Percentiles rank a stretch among this genome's conserved stretches.
These are phyloP conservation scores for Microcebus tavaratra DNA, from an alignment of 2,113 vertebrate genomes.

Conservation along the genomic window DNA sequence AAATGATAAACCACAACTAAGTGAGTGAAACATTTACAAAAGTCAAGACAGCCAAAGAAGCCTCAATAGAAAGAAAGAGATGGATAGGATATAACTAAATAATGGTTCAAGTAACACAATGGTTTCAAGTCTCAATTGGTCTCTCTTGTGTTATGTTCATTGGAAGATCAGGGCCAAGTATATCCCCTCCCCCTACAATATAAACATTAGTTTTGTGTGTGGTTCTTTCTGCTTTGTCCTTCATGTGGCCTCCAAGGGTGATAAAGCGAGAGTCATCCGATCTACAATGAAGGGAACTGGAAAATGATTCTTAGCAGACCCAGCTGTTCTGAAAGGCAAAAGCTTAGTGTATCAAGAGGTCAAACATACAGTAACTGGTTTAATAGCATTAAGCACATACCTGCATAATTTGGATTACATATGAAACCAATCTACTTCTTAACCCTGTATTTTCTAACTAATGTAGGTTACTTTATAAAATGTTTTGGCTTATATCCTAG, in stretches of 20 bases:
- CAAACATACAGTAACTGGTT: conserved; percentile 63
- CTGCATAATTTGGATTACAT: background rate
- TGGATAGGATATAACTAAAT: conserved; percentile 31
- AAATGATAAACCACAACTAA: conserved; percentile 53
- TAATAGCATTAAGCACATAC: conserved; percentile 28
- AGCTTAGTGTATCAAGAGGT: conserved; percentile 66
- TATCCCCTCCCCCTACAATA: conserved; percentile 73
- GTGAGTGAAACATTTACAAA: conserved; percentile 43
- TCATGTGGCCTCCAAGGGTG: conserved; percentile 94
- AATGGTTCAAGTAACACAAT: conserved; percentile 1
- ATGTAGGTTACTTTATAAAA: background rate
- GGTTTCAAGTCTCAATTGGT: conserved; percentile 22
- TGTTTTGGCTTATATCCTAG: conserved; percentile 7
- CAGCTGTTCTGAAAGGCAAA: conserved; percentile 90
- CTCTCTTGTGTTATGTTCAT: conserved; percentile 9
- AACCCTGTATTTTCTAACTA: conserved; percentile 1
- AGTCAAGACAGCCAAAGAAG: background rate
- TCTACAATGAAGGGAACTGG: conserved; percentile 91
- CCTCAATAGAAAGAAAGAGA: background rate
- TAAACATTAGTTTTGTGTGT: conserved; percentile 93
- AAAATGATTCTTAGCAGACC: conserved; percentile 89
- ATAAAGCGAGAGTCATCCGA: conserved; percentile 96
- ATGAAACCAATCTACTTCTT: background rate
- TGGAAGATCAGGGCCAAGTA: conserved; percentile 1
- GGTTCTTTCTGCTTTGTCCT: conserved; percentile 90